These are phyloP conservation scores for Cinara cedri DNA, from an alignment of 2,888 invertebrate species.

Conservation along the genomic window DNA sequence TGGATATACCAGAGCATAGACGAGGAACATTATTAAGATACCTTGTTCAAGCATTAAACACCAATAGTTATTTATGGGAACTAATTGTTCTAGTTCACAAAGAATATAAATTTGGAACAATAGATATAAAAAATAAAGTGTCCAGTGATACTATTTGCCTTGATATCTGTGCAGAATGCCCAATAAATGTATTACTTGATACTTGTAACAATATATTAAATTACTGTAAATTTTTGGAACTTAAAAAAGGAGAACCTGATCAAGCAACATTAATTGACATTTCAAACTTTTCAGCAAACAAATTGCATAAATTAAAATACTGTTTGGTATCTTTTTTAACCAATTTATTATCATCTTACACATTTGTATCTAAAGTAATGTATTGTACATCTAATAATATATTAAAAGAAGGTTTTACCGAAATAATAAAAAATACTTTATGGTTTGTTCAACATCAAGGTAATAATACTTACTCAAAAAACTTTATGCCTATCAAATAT, in stretches of 20 bases:
- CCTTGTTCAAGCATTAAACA: constrained; percentile 75
- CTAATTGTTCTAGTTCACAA: constrained; percentile 77
- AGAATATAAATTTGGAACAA: constrained; percentile 67
- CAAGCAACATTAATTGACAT: constrained; percentile 44
- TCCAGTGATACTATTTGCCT: constrained; percentile 53
- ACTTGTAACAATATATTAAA: constrained; percentile 49
- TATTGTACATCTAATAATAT: constrained; percentile 37
- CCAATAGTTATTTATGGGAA: constrained; percentile 71
- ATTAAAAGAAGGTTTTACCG: constrained; percentile 53
- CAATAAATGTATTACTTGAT: constrained; percentile 44
- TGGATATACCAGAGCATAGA: constrained; percentile 93
- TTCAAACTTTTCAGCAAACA: constrained; percentile 48
- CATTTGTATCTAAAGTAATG: constrained; percentile 51
- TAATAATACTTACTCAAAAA: constrained; percentile 20
- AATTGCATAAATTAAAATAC: constrained; percentile 51
- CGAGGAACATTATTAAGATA: constrained; percentile 80
- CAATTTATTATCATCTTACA: constrained; percentile 48
- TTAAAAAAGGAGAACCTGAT: constrained; percentile 49
- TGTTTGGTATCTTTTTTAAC: constrained; percentile 48
- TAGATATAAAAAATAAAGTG: constrained; percentile 45
- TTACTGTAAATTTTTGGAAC: constrained; percentile 53
- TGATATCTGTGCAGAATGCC: constrained; percentile 50
- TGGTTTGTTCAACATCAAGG: constrained; percentile 50
- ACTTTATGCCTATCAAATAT: constrained; percentile 54
- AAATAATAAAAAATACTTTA: constrained; percentile 52